Percentiles rank a stretch among this genome's conserved stretches.
Evolutionary conservation across 2,113 vertebrate species (phyloP).

Genomic region (Synchiropus splendidus): DNA sequence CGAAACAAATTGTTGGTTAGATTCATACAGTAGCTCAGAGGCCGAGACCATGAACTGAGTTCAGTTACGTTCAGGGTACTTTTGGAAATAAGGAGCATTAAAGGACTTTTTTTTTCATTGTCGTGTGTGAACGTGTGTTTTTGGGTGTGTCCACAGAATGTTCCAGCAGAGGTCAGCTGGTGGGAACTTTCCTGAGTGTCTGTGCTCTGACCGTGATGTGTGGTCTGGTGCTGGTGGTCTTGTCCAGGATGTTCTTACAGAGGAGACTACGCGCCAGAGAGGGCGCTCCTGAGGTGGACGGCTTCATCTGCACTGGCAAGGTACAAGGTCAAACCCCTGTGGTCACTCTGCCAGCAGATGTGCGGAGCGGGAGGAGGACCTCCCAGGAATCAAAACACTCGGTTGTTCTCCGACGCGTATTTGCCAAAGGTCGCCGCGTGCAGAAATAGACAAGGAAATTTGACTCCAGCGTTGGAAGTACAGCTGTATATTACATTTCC

Average conservation of each 20-base stretch:
- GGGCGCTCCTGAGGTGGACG: slow-evolving; percentile 61
- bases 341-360: slow-evolving; percentile 4
- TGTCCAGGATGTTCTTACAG: slow-evolving; percentile 77
- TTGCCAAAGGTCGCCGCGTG: slow-evolving; percentile 1
- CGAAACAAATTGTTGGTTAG: no score
- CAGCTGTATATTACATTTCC: slow-evolving; percentile 53
- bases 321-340: slow-evolving; percentile 61
- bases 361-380: background rate
- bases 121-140: no score
- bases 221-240: slow-evolving; percentile 80
- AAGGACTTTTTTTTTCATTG: no score
- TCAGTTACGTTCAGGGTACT: no score
- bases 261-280: slow-evolving; percentile 64
- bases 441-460: slow-evolving; percentile 20
- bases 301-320: slow-evolving; percentile 74
- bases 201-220: slow-evolving; percentile 86
- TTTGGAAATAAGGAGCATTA: no score
- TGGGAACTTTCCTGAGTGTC: slow-evolving; percentile 86
- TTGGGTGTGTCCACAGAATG: slow-evolving; percentile 72
- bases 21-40: no score
- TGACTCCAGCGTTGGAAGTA: slow-evolving; percentile 13
- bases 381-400: background rate
- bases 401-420: slow-evolving; percentile 5
- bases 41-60: no score
- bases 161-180: slow-evolving; percentile 69